A percentile compares a stretch with the other conserved stretches of the same genome.
Evolutionary conservation across 2,888 invertebrate species (phyloP).

Genomic region (Abrostola tripartita): DNA sequence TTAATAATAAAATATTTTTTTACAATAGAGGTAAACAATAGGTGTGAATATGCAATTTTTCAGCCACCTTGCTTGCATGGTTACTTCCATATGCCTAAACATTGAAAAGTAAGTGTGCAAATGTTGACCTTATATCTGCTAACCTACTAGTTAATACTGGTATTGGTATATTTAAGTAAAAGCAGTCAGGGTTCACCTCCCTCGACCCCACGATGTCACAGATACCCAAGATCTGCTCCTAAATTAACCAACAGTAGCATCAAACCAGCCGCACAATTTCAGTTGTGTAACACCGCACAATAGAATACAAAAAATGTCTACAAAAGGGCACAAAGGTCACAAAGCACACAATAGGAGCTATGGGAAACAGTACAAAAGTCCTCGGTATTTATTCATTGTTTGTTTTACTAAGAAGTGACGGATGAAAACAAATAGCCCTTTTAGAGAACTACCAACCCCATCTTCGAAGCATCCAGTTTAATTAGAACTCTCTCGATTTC

Average conservation of each 20-base stretch:
- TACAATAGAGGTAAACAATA: constrained; percentile 15
- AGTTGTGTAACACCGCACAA: constrained; percentile 69
- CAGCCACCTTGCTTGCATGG: no score
- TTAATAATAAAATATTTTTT: constrained; percentile 13
- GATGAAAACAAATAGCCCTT: constrained; percentile 84
- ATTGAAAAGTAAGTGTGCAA: constrained; percentile 9
- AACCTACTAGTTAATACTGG: background rate
- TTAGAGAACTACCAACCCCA: constrained; percentile 74
- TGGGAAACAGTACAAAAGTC: constrained; percentile 81
- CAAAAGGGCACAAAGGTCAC: constrained; percentile 81
- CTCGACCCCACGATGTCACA: no score
- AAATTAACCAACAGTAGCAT: constrained; percentile 50
- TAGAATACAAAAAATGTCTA: constrained; percentile 67
- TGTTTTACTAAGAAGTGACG: constrained; percentile 85
- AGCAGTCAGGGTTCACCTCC: no score
- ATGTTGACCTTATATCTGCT: no score
- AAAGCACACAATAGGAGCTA: constrained; percentile 80
- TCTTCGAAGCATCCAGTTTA: constrained; percentile 63
- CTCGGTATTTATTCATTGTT: constrained; percentile 84
- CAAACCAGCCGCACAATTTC: constrained; percentile 68
- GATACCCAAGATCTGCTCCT: background rate
- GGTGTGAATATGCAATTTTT: constrained; percentile 35
- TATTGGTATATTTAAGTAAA: no score
- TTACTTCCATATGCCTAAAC: no score
- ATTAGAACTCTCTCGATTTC: constrained; percentile 42